Evolutionary conservation across 2,797 vertebrate species (phyloP).

Genomic region (Mormyrus proboscirostris): DNA sequence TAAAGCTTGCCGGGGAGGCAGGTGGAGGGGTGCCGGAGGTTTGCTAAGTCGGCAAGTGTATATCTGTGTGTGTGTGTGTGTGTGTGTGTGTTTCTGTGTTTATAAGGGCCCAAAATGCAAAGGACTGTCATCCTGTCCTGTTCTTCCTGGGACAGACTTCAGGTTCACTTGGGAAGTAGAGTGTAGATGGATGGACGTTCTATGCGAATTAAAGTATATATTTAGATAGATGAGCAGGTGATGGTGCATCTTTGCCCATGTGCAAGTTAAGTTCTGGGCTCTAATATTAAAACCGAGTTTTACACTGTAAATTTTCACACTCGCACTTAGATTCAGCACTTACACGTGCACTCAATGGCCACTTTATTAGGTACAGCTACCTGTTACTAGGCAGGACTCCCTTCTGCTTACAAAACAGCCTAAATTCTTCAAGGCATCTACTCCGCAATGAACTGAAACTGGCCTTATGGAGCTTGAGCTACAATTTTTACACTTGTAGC

Average conservation of each 20-base stretch:
- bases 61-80: not conserved
- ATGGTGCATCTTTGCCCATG: not conserved
- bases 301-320: not conserved
- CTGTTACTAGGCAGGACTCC: not conserved
- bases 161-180: not conserved
- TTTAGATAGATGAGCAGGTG: not conserved
- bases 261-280: not conserved
- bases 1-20: not conserved
- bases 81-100: not conserved
- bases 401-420: not conserved
- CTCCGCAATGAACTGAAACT: not conserved
- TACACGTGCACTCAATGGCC: not conserved
- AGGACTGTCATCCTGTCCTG: not conserved
- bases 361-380: not conserved
- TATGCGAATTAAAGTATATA: not conserved
- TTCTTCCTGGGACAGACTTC: not conserved
- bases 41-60: not conserved
- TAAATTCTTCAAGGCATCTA: not conserved
- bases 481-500: not conserved
- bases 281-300: not conserved
- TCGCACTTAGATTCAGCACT: not conserved
- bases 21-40: not conserved
- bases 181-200: not conserved
- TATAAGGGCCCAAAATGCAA: not conserved
- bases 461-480: not conserved